Evolutionary conservation across 2,113 vertebrate species (phyloP), one percentile per base, ranked within the genome.

Genomic region (Oxygymnocypris stewartii): DNA sequence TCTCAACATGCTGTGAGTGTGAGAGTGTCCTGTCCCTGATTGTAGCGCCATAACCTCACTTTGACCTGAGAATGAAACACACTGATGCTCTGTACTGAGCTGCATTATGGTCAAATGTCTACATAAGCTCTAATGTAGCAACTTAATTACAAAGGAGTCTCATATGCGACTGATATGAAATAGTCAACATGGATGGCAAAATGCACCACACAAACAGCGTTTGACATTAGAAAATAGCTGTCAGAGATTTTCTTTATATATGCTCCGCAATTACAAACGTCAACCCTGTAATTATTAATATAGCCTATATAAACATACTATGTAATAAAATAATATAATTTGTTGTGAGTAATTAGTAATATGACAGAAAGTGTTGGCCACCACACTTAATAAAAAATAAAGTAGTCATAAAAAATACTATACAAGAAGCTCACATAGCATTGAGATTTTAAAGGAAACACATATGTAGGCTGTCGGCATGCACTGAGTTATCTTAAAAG

Each of bases 1-100:
- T 91, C 88, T 89, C 90, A 87, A 40, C 51, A 37, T 12, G 31
- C 49, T 12, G 20, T 25, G 79, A 61, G 84, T 77, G 84, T 77
- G 77, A 79, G 76, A 51, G 73, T 47, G 28, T 73, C 79, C 73
- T 71, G 47, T 86, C 20, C 54, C 9, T 86, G 76, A 69, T 12
- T 54, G 59, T 67, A 76, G 37, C 49, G 49, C 47, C 57, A 85
- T 37, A 31, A 77, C 13, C 75, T 77, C 8, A 49, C 13, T 49
- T 51, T 51, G 16, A 57, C 76, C 76, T 25, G 40, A 1, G 23
- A 75, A 5, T 75, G 73, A 75, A 75, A 75, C 67, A 23, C 73
- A 44, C 4, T 44, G 5, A 75, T 47, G 23, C 12, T 75, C 73
- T 75, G 18, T 23, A 16, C 2, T 25, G 23, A 47, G 42, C 6